Conservation (phyloP, 2,113 vertebrate genomes). For the Hoplias malabaricus region DNA sequence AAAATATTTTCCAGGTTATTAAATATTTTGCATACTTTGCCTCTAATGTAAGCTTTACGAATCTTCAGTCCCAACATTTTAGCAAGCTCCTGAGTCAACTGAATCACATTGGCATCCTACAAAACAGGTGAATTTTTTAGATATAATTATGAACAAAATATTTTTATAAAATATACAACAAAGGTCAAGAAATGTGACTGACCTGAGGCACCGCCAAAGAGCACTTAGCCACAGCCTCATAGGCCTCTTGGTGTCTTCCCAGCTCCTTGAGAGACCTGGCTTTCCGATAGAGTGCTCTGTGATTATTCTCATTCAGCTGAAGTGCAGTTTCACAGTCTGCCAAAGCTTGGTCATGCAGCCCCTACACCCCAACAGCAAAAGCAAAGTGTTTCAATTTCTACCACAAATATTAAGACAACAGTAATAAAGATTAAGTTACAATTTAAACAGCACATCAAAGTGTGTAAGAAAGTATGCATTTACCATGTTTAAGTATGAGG, state of each 20-base stretch:
- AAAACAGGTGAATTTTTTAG: slow-evolving; percentile 15
- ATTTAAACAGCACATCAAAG: too few relatives aligned
- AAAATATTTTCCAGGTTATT: neutral
- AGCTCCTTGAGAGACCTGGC: slow-evolving; percentile 87
- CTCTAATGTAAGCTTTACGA: slow-evolving; percentile 94
- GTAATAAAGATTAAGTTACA: too few relatives aligned
- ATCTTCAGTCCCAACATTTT: slow-evolving; percentile 94
- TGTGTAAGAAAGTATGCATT: slow-evolving; percentile 48
- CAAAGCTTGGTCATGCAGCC: slow-evolving; percentile 84
- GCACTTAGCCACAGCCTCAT: slow-evolving; percentile 93
- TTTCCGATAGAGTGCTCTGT: slow-evolving; percentile 90
- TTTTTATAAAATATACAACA: neutral
- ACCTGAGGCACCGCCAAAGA: slow-evolving; percentile 93
- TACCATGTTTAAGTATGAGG: slow-evolving; percentile 89
- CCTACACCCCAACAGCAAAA: slow-evolving; percentile 65
- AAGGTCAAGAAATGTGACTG: slow-evolving; percentile 35
- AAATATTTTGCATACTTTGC: slow-evolving; percentile 76
- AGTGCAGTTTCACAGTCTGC: slow-evolving; percentile 89
- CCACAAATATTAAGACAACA: too few relatives aligned
- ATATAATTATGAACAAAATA: neutral
- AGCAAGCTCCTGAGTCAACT: slow-evolving; percentile 92
- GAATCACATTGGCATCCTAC: slow-evolving; percentile 91
- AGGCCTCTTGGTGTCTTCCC: slow-evolving; percentile 87
- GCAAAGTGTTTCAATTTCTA: neutral
- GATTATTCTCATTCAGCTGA: slow-evolving; percentile 84